Percentiles rank a stretch among this genome's conserved stretches.
Conservation (phyloP, 2,113 vertebrate species). For the Channa argus region DNA sequence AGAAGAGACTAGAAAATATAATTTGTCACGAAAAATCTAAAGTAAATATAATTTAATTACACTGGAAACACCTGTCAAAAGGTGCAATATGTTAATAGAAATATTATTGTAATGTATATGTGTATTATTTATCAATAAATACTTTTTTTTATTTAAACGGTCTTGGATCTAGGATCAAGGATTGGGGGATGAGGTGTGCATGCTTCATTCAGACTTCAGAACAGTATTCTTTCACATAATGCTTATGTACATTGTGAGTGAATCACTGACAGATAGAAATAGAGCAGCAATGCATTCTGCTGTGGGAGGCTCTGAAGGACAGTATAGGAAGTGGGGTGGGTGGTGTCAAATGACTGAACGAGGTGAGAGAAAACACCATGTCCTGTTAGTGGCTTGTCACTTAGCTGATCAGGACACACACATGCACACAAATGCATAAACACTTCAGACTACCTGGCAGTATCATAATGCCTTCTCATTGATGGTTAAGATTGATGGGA, state of each 20-base stretch:
- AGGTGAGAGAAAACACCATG: conserved; percentile 28
- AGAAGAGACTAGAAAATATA: too few relatives aligned
- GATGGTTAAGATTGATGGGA: conserved; percentile 5
- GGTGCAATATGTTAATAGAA: too few relatives aligned
- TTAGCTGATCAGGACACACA: conserved; percentile 4
- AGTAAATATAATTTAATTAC: too few relatives aligned
- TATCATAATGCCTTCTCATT: conserved; percentile 1
- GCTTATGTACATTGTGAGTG: conserved; percentile 8
- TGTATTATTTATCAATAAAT: too few relatives aligned
- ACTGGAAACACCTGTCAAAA: too few relatives aligned
- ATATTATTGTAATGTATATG: too few relatives aligned
- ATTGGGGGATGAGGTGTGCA: too few relatives aligned
- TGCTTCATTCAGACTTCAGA: conserved; percentile 3
- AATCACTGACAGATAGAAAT: conserved; percentile 40
- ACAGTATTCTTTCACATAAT: conserved; percentile 4
- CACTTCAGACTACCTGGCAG: conserved; percentile 9
- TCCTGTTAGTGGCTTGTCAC: conserved; percentile 27
- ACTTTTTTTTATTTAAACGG: too few relatives aligned
- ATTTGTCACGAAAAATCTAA: too few relatives aligned
- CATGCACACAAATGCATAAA: conserved; percentile 2
- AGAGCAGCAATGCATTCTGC: conserved; percentile 40
- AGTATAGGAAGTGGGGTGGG: conserved; percentile 12
- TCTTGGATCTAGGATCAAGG: too few relatives aligned
- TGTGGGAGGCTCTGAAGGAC: conserved; percentile 28
- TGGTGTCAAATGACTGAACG: conserved; percentile 60